Evolutionary conservation across 2,113 vertebrate genomes (phyloP), one percentile per base, ranked within the genome.

Genomic region (Psammodynastes pulverulentus): DNA sequence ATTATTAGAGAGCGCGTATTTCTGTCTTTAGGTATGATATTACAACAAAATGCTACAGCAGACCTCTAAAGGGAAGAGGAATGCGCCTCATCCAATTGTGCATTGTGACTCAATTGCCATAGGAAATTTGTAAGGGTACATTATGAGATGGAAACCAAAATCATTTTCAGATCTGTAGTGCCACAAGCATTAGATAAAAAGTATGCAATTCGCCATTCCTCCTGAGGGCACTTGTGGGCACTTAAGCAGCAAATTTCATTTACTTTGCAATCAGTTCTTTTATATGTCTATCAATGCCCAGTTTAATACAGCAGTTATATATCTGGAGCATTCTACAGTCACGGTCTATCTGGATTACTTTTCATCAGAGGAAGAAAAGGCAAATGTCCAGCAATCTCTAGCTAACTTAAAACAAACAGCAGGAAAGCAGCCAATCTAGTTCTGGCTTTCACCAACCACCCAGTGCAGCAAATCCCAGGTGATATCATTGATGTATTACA

Each of bases 31-130:
- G 29, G 29, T 56, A 39, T 39, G 51, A 26, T 84, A 72, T 39
- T 92, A n/a, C 62, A 24, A 23, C 54, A 56, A 88, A 92, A n/a
- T 29, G 24, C 17, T 48, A 79, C 43, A 92, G 29, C 91, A 92
- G 87, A 89, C 39, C 43, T 84, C 87, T 89, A 56, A 89, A 39
- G 13, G 45, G 13, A 8, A 79, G 34, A 79, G 17, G 34, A 17
- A 21, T 1, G 34, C 0, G 1, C 86, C 43, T 49, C 45, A 21
- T 92, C 72, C 87, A 92, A 49, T 34, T 85, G n/a, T 85, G 72
- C 19, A 85, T 89, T 84, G 49, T 49, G n/a, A 24, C 45, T 89
- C 91, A 29, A 13, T 49, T 89, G 51, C 48, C 51, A 92, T 17
- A 89, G 21, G 29, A 26, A 49, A 85, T 6, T 89, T 85, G 34